Evolutionary conservation across 2,797 vertebrate species (phyloP), one percentile per base, ranked within the genome.

Genomic region (Triplophysa yarkandensis): DNA sequence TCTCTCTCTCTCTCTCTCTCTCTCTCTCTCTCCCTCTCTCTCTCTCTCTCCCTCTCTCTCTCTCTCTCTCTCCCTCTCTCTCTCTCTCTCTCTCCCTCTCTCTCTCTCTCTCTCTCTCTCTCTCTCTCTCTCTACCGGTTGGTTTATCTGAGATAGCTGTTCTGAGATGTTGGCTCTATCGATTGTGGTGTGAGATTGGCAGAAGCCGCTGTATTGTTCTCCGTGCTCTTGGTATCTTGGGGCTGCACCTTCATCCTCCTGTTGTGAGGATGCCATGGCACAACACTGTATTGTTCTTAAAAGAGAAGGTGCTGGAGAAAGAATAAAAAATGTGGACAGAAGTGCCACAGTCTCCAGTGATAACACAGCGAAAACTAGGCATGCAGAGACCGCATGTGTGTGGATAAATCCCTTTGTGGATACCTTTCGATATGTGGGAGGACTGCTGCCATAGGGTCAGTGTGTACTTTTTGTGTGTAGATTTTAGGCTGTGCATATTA

Each of bases 371-470:
- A 64, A 52, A 58, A 57, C 36, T 65, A n/a, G 32, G 64, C 50
- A 21, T 52, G 27, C 30, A 36, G 63, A 50, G 23, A 32, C 14
- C 11, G 63, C 17, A 34, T 50, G 34, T 34, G 55, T 46, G 41
- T 55, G 48, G 39, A 74, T 83, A 81, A 74, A 80, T 83, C 86
- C 82, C 83, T 83, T 83, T 87, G 85, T 84, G 60, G 27, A 57
- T 85, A 85, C 82, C 79, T 88, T 76, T 82, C 57, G 43, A 83
- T 84, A 84, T 58, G 67, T 75, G 72, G 62, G 65, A 34, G 71
- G 43, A 85, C 84, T 87, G 54, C 36, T 17, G 30, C 52, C 57
- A 70, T 65, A 28, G 55, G n/a, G 63, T 25, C 61, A 9, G 48
- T 32, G 10, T 66, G 52, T 58, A 44, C 39, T 39, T 74, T 66